Evolutionary conservation across 2,797 vertebrate genomes (phyloP).

Genomic region (Petrocephalus schoutedeni): DNA sequence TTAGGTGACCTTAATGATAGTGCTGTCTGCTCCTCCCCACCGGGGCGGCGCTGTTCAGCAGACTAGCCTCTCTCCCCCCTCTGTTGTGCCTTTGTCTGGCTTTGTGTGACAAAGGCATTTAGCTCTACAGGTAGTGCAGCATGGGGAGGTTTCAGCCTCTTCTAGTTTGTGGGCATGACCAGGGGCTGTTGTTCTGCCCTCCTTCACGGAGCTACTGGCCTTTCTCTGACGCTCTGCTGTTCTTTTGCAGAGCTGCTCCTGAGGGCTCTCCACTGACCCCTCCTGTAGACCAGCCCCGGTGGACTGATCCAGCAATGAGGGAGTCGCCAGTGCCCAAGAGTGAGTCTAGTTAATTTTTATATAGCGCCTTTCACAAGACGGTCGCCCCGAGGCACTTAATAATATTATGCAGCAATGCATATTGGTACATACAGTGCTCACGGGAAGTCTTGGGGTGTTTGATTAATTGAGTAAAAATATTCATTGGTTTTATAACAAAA

Average conservation of each 20-base stretch:
- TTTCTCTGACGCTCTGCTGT: slow-evolving; percentile 49
- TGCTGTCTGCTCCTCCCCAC: not conserved
- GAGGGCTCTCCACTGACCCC: slow-evolving; percentile 40
- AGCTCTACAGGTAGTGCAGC: not conserved
- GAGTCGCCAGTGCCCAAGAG: slow-evolving; percentile 32
- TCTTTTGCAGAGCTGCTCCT: slow-evolving; percentile 59
- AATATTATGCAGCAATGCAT: no score
- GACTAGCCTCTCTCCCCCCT: not conserved
- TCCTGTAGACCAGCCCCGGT: slow-evolving; percentile 42
- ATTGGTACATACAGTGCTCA: no score
- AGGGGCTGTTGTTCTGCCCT: slow-evolving; percentile 19
- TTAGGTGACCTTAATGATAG: not conserved
- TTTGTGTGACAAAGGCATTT: not conserved
- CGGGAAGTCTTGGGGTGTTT: no score
- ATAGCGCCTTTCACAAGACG: not conserved
- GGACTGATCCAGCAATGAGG: slow-evolving; percentile 31
- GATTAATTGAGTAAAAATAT: no score
- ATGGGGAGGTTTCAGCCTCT: not conserved
- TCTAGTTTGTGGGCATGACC: not conserved
- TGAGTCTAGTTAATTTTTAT: slow-evolving; percentile 15
- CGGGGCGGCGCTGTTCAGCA: not conserved
- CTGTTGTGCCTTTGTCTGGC: not conserved
- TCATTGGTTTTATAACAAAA: no score
- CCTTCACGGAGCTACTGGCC: slow-evolving; percentile 53
- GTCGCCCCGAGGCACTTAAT: not conserved